A percentile compares a stretch with the other conserved stretches of the same genome.
phyloP scores from a whole-genome alignment of 2,797 vertebrate genomes.

The Podarcis lilfordi region DNA sequence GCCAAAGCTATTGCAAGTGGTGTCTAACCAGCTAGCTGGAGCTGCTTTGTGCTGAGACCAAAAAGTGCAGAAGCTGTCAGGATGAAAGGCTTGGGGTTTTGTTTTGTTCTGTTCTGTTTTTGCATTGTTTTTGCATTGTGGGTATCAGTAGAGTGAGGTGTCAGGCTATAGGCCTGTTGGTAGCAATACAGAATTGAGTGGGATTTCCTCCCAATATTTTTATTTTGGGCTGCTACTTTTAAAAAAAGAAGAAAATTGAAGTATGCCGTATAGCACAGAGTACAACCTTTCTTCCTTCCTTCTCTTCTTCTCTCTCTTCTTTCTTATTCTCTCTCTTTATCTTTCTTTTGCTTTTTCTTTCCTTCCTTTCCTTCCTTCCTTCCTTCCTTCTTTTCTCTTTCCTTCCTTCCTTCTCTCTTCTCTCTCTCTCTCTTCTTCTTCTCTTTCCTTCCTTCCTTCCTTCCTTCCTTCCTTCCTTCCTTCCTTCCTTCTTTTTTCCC shows the following conservation, averaged over 20 bases:
- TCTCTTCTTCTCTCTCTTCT: too few species aligned
- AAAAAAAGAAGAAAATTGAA: not conserved
- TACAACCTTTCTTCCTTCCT: not conserved
- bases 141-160: not conserved
- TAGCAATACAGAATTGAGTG: not conserved
- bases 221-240: not conserved
- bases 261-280: not conserved
- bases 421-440: too few species aligned
- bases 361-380: too few species aligned
- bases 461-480: too few species aligned
- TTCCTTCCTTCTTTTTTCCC: too few species aligned
- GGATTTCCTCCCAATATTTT: not conserved
- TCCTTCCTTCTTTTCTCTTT: not conserved
- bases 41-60: constrained; percentile 22
- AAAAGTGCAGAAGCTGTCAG: constrained; percentile 38
- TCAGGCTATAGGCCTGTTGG: not conserved
- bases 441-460: too few species aligned
- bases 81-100: not conserved
- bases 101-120: not conserved
- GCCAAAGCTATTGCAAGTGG: constrained; percentile 54
- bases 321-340: too few species aligned
- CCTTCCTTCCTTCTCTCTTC: too few species aligned
- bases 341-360: too few species aligned
- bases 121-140: too few species aligned
- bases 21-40: constrained; percentile 54